phyloP scores from a whole-genome alignment of 2,113 vertebrate genomes.

The Glaucomys volans region DNA sequence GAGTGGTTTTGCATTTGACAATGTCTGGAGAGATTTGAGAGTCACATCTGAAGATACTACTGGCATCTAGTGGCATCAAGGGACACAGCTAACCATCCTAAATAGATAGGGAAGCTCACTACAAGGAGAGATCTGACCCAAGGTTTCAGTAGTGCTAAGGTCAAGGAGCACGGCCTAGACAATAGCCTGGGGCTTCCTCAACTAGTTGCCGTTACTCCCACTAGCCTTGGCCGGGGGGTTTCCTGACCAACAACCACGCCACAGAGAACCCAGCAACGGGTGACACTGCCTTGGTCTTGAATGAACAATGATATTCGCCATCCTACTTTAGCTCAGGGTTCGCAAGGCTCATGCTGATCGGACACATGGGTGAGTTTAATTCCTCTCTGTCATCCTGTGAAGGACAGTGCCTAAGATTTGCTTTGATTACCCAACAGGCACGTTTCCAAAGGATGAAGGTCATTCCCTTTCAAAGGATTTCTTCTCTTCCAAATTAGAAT shows the following conservation, averaged over 20 bases:
- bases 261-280: not conserved
- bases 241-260: not conserved
- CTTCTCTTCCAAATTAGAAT: not conserved
- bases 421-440: not conserved
- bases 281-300: not conserved
- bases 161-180: not conserved
- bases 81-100: not conserved
- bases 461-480: not conserved
- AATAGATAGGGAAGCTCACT: too few relatives aligned
- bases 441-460: not conserved
- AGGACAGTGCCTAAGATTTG: not conserved
- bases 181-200: not conserved
- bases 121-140: not conserved
- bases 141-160: not conserved
- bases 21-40: not conserved
- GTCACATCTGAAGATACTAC: not conserved
- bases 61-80: not conserved
- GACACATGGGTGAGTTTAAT: not conserved
- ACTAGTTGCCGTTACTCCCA: not conserved
- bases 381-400: too few relatives aligned
- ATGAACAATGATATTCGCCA: accelerated
- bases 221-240: accelerated
- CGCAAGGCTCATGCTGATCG: not conserved
- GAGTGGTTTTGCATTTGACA: not conserved
- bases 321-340: not conserved